Percentiles rank a stretch among this genome's conserved stretches.
These are phyloP conservation scores for Sesamia inferens DNA, from an alignment of 2,888 invertebrate species.

Conservation along the genomic window DNA sequence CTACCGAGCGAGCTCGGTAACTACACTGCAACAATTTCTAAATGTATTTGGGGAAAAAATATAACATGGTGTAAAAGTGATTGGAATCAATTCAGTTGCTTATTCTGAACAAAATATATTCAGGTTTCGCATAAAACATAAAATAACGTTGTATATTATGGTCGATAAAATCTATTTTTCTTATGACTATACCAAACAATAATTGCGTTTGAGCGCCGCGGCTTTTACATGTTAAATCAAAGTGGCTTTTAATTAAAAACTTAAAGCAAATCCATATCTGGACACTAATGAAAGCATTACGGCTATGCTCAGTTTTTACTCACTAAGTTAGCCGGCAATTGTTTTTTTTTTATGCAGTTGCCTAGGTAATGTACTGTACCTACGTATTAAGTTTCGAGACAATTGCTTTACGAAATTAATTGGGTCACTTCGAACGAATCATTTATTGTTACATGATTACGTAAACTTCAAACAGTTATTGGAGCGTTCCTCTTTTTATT, in stretches of 20 bases:
- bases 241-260: constrained; percentile 9
- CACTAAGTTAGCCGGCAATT: constrained; percentile 44
- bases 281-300: constrained; percentile 35
- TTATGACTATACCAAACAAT: neutral
- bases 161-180: neutral
- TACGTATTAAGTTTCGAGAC: constrained; percentile 65
- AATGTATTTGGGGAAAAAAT: no score
- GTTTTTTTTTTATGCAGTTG: constrained; percentile 46
- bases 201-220: neutral
- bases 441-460: constrained; percentile 75
- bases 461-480: constrained; percentile 69
- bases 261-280: constrained; percentile 11
- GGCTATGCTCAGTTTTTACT: constrained; percentile 44
- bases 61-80: no score
- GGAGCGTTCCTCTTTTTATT: constrained; percentile 67
- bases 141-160: no score
- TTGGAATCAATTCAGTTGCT: no score
- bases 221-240: constrained; percentile 1
- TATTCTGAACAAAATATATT: no score
- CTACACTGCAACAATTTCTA: no score
- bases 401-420: constrained; percentile 75
- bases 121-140: no score
- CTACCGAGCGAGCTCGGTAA: no score
- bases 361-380: constrained; percentile 59
- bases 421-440: constrained; percentile 72